Evolutionary conservation across 1,140 invertebrate species (phyloP).

Genomic region (Pogonomyrmex barbatus): DNA sequence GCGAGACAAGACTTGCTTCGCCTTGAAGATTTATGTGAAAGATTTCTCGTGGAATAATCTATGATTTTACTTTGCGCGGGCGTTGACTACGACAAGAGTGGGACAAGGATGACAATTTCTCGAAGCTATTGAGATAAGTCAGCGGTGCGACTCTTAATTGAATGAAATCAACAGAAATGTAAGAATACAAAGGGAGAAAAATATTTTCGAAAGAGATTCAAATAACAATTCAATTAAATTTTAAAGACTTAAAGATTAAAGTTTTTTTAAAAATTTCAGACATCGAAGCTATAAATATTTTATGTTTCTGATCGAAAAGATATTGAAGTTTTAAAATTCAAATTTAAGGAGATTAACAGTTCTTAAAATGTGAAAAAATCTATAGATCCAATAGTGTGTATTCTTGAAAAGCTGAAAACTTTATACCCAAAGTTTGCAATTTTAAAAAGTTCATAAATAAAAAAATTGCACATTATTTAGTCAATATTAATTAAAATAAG

Average conservation of each 20-base stretch:
- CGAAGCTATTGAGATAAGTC: neutral
- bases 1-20: neutral
- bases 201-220: constrained; percentile 19
- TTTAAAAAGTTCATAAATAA: neutral
- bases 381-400: neutral
- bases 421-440: neutral
- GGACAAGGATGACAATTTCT: constrained; percentile 2
- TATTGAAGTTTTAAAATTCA: neutral
- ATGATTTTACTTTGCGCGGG: constrained; percentile 33
- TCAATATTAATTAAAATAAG: neutral
- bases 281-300: constrained; percentile 4
- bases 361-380: neutral
- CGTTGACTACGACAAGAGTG: neutral
- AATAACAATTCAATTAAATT: neutral
- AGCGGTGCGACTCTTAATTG: neutral
- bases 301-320: neutral
- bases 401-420: neutral
- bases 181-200: neutral
- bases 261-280: constrained; percentile 16
- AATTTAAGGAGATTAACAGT: constrained; percentile 2
- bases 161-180: constrained; percentile 41
- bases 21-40: constrained; percentile 8
- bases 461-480: neutral
- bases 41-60: constrained; percentile 39
- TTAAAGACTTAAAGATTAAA: neutral